phyloP scores from a whole-genome alignment of 1,140 invertebrate genomes.

The Cydia strobilella region DNA sequence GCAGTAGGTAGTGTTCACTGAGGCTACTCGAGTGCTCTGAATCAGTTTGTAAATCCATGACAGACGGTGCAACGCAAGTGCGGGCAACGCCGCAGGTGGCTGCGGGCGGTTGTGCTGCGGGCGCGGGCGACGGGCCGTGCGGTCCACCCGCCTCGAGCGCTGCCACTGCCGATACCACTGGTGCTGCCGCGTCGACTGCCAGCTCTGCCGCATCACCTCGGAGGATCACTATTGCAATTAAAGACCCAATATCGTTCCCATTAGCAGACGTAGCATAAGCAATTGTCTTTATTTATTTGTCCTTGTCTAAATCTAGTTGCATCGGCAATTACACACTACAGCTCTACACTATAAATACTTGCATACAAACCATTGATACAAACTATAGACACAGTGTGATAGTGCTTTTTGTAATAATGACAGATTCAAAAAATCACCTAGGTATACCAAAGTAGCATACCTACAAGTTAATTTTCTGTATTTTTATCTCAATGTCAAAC shows the following conservation, averaged over 20 bases:
- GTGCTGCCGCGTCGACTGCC: slow-evolving; percentile 95
- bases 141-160: slow-evolving; percentile 85
- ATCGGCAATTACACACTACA: background rate
- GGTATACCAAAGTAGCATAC: no score
- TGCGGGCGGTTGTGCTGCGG: slow-evolving; percentile 94
- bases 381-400: no score
- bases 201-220: slow-evolving; percentile 85
- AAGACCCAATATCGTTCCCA: slow-evolving; percentile 39
- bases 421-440: no score
- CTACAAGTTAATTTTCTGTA: no score
- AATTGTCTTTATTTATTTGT: no score
- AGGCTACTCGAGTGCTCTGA: background rate
- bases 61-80: slow-evolving; percentile 86
- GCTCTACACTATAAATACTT: no score
- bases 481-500: no score
- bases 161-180: slow-evolving; percentile 95
- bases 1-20: no score
- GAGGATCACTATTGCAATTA: slow-evolving; percentile 87
- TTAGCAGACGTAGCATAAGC: background rate
- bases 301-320: slow-evolving; percentile 5
- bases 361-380: no score
- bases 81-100: slow-evolving; percentile 85
- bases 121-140: slow-evolving; percentile 88
- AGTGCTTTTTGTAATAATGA: no score
- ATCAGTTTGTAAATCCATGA: background rate